Base-by-base conservation (phyloP, 2,888 invertebrate genomes). In the Halictus ligatus region DNA sequence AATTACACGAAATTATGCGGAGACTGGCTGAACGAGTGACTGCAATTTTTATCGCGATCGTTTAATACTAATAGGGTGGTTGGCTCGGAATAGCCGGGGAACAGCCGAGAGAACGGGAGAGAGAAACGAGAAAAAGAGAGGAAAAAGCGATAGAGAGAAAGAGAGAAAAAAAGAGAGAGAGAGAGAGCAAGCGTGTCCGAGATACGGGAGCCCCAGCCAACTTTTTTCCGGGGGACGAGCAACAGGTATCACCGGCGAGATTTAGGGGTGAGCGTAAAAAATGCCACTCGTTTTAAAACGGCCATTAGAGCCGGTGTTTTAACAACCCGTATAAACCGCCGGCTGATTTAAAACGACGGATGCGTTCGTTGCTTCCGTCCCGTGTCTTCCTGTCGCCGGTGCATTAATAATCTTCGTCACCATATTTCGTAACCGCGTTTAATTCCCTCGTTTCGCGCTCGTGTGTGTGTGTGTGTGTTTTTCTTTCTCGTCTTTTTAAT, bases 181-280 rank as follows among this genome's bases (percentile, higher is more conserved):
- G 21, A 67, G 67, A 18, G 69, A n/a, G 43, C 69, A 12, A 18
- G 12, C 73, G 48, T 43, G 80, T 72, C 50, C 5, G 83, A 73
- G 73, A 69, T 67, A 82, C 60, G 75, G 35, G 78, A 40, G 69
- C 58, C 40, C 76, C 74, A 78, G 84, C 76, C 78, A 85, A 84
- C 84, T 82, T 89, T 85, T 89, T 87, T 83, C 73, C 78, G 50
- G 48, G 78, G 75, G 50, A 72, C 86, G 83, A 81, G 90, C 90
- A 90, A 90, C 90, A 90, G 90, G 90, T 90, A 90, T 86, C 90
- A 84, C 80, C 84, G 85, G 84, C 40, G 84, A 88, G 87, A 85
- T 87, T 86, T 78, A 88, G 80, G 83, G 83, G 85, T 81, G 84
- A 83, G 87, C 84, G 79, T 81, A 80, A 87, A 89, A 80, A 90